A percentile compares a stretch with the other conserved stretches of the same genome.
Evolutionary conservation across 2,113 vertebrate genomes (phyloP).

Genomic region (Pandion haliaetus): DNA sequence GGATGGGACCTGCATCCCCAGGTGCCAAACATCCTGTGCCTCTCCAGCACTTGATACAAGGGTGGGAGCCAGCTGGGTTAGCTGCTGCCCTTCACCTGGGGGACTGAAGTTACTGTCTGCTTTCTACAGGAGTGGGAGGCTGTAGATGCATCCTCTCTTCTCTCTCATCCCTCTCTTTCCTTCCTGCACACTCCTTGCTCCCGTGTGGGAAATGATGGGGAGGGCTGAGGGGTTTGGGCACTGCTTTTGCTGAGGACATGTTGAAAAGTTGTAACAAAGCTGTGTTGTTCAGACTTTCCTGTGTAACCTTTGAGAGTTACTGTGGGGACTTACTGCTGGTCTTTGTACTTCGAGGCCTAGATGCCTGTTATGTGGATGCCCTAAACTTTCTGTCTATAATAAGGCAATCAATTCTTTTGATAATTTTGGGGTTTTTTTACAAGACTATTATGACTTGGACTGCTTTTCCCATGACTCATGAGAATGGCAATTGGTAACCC

Average conservation of each 20-base stretch:
- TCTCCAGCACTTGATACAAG: background rate
- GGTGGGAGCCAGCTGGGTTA: background rate
- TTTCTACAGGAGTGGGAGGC: background rate
- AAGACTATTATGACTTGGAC: slow-evolving; percentile 3
- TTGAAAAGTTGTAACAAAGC: background rate
- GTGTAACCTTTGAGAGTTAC: background rate
- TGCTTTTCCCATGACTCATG: slow-evolving; percentile 33
- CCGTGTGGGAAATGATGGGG: background rate
- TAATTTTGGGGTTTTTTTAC: slow-evolving; percentile 18
- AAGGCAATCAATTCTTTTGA: background rate
- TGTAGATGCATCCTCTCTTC: rapidly evolving
- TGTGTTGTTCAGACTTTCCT: background rate
- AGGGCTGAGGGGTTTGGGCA: background rate
- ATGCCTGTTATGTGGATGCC: background rate
- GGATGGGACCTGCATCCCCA: background rate
- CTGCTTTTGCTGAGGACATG: background rate
- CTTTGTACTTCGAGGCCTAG: background rate
- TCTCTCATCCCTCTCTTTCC: background rate
- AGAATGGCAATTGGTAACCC: slow-evolving; percentile 38
- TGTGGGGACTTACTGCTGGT: background rate
- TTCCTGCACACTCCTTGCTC: background rate
- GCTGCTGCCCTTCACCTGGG: background rate
- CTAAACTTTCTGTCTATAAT: slow-evolving; percentile 6
- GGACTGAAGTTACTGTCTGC: rapidly evolving
- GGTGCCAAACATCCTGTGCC: background rate